Percentiles rank a stretch among this genome's conserved stretches.
phyloP scores from a whole-genome alignment of 2,113 vertebrate genomes.

The Elanus axillaris region DNA sequence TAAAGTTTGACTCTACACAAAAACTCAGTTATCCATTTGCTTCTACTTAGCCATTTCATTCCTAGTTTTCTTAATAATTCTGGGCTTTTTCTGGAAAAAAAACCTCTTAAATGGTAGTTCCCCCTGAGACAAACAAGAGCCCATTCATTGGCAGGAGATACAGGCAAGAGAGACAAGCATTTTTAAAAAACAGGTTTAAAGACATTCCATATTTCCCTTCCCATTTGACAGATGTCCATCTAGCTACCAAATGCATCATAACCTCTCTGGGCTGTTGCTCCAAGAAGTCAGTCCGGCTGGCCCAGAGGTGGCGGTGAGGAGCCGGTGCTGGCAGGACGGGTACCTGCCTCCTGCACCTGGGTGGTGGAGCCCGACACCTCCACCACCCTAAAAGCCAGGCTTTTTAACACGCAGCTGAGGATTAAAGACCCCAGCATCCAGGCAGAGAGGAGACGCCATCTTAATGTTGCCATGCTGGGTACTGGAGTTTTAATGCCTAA shows the following conservation, averaged over 20 bases:
- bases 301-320: background rate
- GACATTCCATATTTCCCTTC: background rate
- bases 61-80: background rate
- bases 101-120: background rate
- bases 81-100: background rate
- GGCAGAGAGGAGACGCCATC: background rate
- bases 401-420: background rate
- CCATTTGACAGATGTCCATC: background rate
- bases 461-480: background rate
- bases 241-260: background rate
- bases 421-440: background rate
- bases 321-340: background rate
- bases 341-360: background rate
- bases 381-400: background rate
- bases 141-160: background rate
- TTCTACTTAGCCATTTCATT: background rate
- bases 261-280: background rate
- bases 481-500: background rate
- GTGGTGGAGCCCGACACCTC: background rate
- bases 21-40: background rate
- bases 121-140: background rate
- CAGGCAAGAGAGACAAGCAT: background rate
- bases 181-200: background rate
- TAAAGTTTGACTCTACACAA: background rate
- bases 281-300: background rate